phyloP scores from a whole-genome alignment of 2,888 invertebrate genomes.

The Hemithea aestivaria region DNA sequence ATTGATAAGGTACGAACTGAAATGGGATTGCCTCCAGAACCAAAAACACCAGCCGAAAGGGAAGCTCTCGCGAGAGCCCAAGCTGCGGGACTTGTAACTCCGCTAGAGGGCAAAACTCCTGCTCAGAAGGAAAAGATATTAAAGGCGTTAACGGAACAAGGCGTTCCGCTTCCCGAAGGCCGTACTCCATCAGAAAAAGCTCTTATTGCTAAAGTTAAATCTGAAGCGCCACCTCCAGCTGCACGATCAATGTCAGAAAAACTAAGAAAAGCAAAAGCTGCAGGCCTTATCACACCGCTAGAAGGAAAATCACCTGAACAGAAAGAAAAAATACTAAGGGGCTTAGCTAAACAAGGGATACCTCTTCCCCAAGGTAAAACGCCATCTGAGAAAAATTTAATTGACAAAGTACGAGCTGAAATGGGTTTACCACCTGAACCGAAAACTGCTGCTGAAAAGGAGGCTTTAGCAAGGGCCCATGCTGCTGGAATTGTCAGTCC shows the following conservation, averaged over 20 bases:
- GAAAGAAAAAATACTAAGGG: constrained; percentile 32
- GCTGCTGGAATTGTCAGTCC: constrained; percentile 29
- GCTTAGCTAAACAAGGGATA: constrained; percentile 27
- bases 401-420: constrained; percentile 31
- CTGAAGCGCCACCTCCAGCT: constrained; percentile 2
- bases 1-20: constrained; percentile 29
- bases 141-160: constrained; percentile 17
- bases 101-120: constrained; percentile 26
- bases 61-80: constrained; percentile 18
- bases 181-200: constrained; percentile 28
- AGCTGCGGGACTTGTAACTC: constrained; percentile 26
- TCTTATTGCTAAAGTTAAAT: constrained; percentile 24
- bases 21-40: constrained; percentile 3
- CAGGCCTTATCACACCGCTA: constrained; percentile 23
- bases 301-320: constrained; percentile 28
- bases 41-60: constrained; percentile 3
- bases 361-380: constrained; percentile 33
- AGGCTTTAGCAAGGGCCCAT: constrained; percentile 15
- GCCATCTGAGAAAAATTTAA: constrained; percentile 31
- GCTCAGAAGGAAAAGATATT: constrained; percentile 33
- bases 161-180: constrained; percentile 28
- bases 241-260: constrained; percentile 2
- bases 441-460: constrained; percentile 15
- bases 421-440: constrained; percentile 35
- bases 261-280: constrained; percentile 7